A percentile compares a stretch with the other conserved stretches of the same genome.
Conservation (phyloP, 1,140 invertebrate genomes). For the Pentalonia nigronervosa region DNA sequence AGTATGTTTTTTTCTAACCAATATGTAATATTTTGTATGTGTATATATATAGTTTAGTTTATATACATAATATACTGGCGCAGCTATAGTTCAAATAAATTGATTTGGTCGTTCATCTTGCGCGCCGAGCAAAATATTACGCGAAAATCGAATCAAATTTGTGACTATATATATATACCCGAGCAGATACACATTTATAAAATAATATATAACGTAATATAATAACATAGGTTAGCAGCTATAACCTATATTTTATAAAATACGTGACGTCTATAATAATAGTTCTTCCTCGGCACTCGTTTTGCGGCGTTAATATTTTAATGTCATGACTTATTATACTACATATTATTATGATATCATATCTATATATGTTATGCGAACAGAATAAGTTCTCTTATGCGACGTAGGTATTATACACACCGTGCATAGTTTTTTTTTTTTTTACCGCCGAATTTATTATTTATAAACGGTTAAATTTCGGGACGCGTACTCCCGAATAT, state of each 20-base stretch:
- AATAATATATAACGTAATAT: neutral
- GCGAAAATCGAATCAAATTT: neutral
- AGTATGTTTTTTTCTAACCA: neutral
- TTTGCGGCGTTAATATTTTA: neutral
- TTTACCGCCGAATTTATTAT: neutral
- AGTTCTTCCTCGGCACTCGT: neutral
- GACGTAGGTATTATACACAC: neutral
- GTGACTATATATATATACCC: neutral
- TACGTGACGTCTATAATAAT: neutral
- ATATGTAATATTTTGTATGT: neutral
- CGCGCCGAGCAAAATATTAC: neutral
- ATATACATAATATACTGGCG: neutral
- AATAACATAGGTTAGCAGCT: neutral
- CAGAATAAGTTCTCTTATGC: neutral
- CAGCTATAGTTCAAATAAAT: neutral
- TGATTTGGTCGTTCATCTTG: conserved; percentile 2
- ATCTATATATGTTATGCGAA: neutral
- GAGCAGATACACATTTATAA: neutral
- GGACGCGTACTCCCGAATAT: neutral
- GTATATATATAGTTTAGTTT: too few relatives aligned
- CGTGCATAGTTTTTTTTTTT: neutral
- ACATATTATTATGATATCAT: too few relatives aligned
- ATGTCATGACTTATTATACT: neutral
- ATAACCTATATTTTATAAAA: neutral
- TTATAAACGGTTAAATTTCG: conserved; percentile 15